Evolutionary conservation across 2,888 invertebrate species (phyloP), one percentile per base, ranked within the genome.

Genomic region (Diarsia mendica): DNA sequence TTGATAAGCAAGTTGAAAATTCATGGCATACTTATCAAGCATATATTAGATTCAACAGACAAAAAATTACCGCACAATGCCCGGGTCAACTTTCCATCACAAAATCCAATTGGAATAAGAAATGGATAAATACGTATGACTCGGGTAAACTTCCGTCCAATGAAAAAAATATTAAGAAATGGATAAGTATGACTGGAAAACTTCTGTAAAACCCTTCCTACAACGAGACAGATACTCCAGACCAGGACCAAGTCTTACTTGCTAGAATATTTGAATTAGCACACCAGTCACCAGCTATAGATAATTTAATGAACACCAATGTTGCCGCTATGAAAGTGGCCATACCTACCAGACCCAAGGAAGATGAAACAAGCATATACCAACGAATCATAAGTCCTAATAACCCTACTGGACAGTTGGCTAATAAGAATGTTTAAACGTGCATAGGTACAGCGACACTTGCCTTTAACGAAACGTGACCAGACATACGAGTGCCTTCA

Each of bases 381-480:
- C 18, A 44, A 23, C 1, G 15, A 72, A 33, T 48, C 51, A n/a
- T 28, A 71, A 28, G 11, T 53, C 53, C 10, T 53, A 58, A 28
- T 55, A 58, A 28, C 18, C 33, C 60, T 33, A 18, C 18, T 33
- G 60, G 20, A 10, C 28, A 28, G 28, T 28, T 28, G 23, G 10
- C 1, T n/a, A n/a, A 73, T 10, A 39, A 73, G 20, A 28, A 49
- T 73, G 28, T 33, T 46, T 9, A n/a, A 73, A 39, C 15, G 9
- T 20, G 3, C 23, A 15, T n/a, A 77, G 48, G 18, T 48, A 55
- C 28, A 11, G 44, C 58, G 28, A 69, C 60, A 60, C 60, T 33
- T 15, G 20, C 10, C 28, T 44, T 48, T 33, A 61, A 58, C 72
- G 66, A 67, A 67, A 63, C 72, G 69, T 79, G 73, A 78, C 51